Percentiles rank a stretch among this genome's conserved stretches.
phyloP scores from a whole-genome alignment of 2,113 vertebrate species.

The Otus sunia region DNA sequence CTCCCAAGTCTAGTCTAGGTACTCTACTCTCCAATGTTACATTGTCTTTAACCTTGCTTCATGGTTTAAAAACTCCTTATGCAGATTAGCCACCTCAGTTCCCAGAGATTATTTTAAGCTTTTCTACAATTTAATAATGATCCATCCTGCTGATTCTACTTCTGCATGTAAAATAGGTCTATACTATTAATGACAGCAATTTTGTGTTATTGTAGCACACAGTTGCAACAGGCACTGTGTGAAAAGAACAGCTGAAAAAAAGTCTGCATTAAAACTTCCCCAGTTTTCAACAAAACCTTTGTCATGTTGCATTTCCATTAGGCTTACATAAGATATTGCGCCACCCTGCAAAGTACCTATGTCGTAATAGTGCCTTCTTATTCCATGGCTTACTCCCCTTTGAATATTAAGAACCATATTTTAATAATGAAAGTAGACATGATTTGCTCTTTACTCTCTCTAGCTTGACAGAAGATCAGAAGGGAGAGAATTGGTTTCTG shows the following conservation, averaged over 20 bases:
- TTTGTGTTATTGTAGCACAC: not conserved
- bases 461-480: not conserved
- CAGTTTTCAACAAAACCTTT: not conserved
- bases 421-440: not conserved
- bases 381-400: not conserved
- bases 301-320: not conserved
- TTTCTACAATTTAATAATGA: not conserved
- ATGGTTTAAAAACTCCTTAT: not conserved
- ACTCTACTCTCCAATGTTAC: not conserved
- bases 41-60: not conserved
- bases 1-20: not conserved
- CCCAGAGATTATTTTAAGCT: not conserved
- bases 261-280: not conserved
- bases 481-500: not conserved
- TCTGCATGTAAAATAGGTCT: not conserved
- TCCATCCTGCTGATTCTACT: not conserved
- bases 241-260: not conserved
- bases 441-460: not conserved
- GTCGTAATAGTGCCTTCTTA: not conserved
- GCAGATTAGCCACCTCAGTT: not conserved
- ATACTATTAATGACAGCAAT: not conserved
- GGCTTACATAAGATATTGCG: not conserved
- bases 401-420: not conserved
- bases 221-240: not conserved
- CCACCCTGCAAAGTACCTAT: not conserved